Base-by-base conservation (phyloP, 2,113 vertebrate genomes). In the Entelurus aequoreus region DNA sequence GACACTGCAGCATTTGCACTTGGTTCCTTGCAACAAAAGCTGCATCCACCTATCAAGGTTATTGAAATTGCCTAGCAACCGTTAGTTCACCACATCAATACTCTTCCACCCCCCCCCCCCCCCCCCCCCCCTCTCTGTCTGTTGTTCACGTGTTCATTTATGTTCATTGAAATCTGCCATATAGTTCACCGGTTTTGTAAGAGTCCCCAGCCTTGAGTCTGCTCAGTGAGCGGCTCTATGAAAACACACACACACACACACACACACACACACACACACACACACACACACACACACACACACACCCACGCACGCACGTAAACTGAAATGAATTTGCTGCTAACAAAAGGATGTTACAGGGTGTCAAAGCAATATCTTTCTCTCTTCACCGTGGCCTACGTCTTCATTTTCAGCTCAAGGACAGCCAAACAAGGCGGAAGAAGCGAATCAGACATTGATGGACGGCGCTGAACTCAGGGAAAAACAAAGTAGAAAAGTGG, bases 131-230 rank as follows among this genome's bases (percentile, higher is more conserved):
- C 7, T 15, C 9, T 1, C 8, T 6, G 36, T 57, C 59, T 56
- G 42, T 80, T 77, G 58, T 80, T 81, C 72, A 78, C 71, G 60
- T 75, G 75, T 82, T 87, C 84, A 83, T 88, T 84, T 86, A 87
- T 88, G 83, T 87, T 86, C 84, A 87, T 86, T 78, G 71, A 84
- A 82, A 83, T 80, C 72, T 82, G 83, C 84, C 80, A 83, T 75
- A 84, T 85, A 87, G 81, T 83, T 86, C 84, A 85, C 66, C 28
- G 69, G 58, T 83, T 88, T 82, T 35, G 60, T 76, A 82, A 86
- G 79, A 71, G 75, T 72, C 69, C 60, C 7, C 68, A 80, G 73
- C 86, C 86, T 88, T 88, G 86, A 84, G 78, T 79, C 75, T 66
- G 75, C 66, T 81, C 82, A 60, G 71, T 76, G 72, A 67, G 73